Percentiles rank a stretch among this genome's conserved stretches.
Evolutionary conservation across 1,140 invertebrate species (phyloP).

Genomic region (Drosophila sulfurigaster): DNA sequence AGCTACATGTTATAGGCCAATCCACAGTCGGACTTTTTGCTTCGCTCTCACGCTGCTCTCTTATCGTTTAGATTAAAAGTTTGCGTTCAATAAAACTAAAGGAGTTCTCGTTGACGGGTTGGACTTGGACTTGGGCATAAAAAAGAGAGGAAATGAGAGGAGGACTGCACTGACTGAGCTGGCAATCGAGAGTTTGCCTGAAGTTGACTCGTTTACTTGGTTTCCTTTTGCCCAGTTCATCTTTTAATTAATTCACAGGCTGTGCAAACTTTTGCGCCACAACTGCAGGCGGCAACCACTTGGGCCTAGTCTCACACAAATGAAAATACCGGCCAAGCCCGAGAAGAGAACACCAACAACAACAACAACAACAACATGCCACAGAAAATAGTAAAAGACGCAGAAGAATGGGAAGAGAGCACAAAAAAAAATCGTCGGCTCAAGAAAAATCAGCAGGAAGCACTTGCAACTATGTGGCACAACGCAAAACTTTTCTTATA

Average conservation of each 20-base stretch:
- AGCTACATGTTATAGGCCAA: conserved; percentile 3
- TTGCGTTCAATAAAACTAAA: conserved; percentile 50
- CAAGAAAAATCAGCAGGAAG: conserved; percentile 69
- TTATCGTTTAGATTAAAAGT: conserved; percentile 52
- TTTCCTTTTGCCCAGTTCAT: conserved; percentile 76
- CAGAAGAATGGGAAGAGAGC: not conserved
- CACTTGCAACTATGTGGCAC: conserved; percentile 76
- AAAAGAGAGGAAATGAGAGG: conserved; percentile 86
- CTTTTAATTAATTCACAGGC: conserved; percentile 82
- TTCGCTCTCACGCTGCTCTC: conserved; percentile 4
- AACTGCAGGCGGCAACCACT: conserved; percentile 60
- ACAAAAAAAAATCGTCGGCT: conserved; percentile 23
- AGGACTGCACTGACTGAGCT: not conserved
- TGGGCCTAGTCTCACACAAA: conserved; percentile 70
- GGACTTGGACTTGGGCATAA: not conserved
- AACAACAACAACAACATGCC: not conserved
- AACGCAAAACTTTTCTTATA: conserved; percentile 81
- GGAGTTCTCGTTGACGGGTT: conserved; percentile 32
- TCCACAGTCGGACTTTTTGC: not conserved
- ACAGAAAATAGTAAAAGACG: not conserved
- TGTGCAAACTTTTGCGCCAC: conserved; percentile 72
- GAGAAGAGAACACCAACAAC: conserved; percentile 5
- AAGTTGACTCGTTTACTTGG: conserved; percentile 49
- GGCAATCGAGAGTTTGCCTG: conserved; percentile 3
- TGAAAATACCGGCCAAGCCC: conserved; percentile 39